phyloP scores from a whole-genome alignment of 2,797 vertebrate genomes.

The Ibycter americanus region DNA sequence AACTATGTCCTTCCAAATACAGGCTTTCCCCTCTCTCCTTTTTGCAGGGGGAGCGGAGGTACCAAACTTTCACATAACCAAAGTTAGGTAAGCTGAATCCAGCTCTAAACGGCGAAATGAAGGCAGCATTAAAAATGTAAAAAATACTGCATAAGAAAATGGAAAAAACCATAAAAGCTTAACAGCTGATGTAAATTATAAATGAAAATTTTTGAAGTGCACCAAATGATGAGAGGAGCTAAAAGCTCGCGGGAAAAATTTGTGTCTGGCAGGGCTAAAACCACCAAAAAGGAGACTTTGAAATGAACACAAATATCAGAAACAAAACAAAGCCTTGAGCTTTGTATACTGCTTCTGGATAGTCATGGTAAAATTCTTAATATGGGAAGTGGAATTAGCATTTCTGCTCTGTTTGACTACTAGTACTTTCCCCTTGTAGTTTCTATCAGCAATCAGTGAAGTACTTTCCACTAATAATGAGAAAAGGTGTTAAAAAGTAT shows the following conservation, averaged over 20 bases:
- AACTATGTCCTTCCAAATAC: rapidly evolving
- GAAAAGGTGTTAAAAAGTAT: not conserved
- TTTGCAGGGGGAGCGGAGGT: not conserved
- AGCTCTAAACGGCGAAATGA: not conserved
- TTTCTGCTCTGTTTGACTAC: not conserved
- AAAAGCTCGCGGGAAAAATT: not conserved
- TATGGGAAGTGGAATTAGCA: not conserved
- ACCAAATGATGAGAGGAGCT: not conserved
- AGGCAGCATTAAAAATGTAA: conserved; percentile 2
- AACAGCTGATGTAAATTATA: conserved; percentile 17
- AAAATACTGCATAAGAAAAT: not conserved
- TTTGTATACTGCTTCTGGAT: not conserved
- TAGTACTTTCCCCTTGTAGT: not conserved
- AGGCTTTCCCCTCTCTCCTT: not conserved
- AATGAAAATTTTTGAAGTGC: not conserved
- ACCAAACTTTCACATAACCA: not conserved
- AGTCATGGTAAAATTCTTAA: not conserved
- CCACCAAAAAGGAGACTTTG: not conserved
- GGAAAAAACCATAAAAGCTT: not conserved
- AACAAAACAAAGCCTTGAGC: not conserved
- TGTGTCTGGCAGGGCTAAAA: not conserved
- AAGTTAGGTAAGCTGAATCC: not conserved
- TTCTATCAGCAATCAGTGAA: not conserved
- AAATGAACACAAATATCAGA: not conserved
- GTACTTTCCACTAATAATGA: not conserved